These are phyloP conservation scores for Agriopis aurantiaria DNA, from an alignment of 2,888 invertebrate genomes.

Conservation along the genomic window DNA sequence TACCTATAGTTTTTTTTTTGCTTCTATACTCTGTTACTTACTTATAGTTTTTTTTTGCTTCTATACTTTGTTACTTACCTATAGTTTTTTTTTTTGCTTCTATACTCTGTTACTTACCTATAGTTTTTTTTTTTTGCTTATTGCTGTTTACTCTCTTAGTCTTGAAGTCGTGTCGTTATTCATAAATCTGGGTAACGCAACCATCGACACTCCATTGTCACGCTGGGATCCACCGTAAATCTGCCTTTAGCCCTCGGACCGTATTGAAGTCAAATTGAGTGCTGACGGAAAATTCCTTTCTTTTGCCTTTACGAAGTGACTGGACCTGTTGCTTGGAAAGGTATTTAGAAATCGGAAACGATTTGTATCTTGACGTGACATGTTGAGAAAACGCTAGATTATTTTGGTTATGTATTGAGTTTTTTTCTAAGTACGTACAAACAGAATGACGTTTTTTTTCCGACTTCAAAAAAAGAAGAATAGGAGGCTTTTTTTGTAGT, in stretches of 20 bases:
- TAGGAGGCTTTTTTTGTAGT: neutral
- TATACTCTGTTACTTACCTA: too few species aligned
- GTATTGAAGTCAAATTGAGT: constrained; percentile 41
- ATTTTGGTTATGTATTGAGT: too few species aligned
- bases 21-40: too few species aligned
- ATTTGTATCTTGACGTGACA: neutral
- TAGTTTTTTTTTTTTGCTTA: neutral
- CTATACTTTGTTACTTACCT: too few species aligned
- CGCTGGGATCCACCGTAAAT: constrained; percentile 26
- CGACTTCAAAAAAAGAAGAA: too few species aligned
- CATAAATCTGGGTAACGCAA: neutral
- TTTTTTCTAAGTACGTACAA: too few species aligned
- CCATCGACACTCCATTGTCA: constrained; percentile 32
- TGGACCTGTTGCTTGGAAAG: constrained; percentile 20
- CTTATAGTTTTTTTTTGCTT: too few species aligned
- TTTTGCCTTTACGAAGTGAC: neutral
- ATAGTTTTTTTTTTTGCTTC: too few species aligned
- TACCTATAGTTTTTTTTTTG: too few species aligned
- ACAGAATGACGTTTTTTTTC: too few species aligned
- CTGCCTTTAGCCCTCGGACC: constrained; percentile 34
- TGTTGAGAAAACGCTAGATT: too few species aligned
- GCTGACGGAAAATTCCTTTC: constrained; percentile 28
- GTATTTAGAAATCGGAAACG: neutral
- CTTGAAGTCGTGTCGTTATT: constrained; percentile 5
- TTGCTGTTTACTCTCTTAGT: too few species aligned